Base-by-base conservation (phyloP, 2,888 invertebrate species). In the Elgonia sp. region DNA sequence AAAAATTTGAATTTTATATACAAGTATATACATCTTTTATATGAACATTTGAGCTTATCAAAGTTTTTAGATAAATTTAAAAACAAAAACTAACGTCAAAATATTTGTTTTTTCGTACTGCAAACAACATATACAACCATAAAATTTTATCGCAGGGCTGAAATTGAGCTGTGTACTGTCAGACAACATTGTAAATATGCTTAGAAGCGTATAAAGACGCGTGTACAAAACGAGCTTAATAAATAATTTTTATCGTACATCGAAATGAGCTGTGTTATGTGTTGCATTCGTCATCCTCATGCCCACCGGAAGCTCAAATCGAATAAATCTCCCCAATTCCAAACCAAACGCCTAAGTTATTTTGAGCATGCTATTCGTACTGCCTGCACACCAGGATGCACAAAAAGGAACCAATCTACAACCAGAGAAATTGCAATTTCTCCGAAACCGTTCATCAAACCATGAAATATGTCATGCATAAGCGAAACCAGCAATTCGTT, bases 401-500 rank as follows among this genome's bases (percentile, higher is more conserved):
- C 84, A 83, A 57, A 89, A 86, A 86, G 60, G 46, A 83, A 76
- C 57, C 4, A 73, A 67, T 65, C 40, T 14, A 18, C 39, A 63
- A 53, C n/a, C 69, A 70, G 75, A 83, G 87, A 86, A 90, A 88
- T 91, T 90, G 88, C 88, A 86, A 89, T 89, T 93, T 93, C 92
- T 89, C 85, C 91, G 93, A 93, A 93, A 93, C 91, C 92, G 92
- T 93, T 89, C 91, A 91, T 94, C 93, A 93, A 92, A 90, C 88
- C 87, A 92, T 91, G 90, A 92, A 91, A 91, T 93, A 91, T 89
- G 91, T 90, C 90, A 87, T 89, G 90, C 81, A 57, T 77, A 91
- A 90, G 87, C 88, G 92, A 92, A 89, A 92, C 91, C 87, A 91
- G 91, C 91, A 92, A 92, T 92, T 93, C 90, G 86, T 89, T 79